These are phyloP conservation scores for Drosophila borborema DNA, from an alignment of 2,888 invertebrate species.

Conservation along the genomic window DNA sequence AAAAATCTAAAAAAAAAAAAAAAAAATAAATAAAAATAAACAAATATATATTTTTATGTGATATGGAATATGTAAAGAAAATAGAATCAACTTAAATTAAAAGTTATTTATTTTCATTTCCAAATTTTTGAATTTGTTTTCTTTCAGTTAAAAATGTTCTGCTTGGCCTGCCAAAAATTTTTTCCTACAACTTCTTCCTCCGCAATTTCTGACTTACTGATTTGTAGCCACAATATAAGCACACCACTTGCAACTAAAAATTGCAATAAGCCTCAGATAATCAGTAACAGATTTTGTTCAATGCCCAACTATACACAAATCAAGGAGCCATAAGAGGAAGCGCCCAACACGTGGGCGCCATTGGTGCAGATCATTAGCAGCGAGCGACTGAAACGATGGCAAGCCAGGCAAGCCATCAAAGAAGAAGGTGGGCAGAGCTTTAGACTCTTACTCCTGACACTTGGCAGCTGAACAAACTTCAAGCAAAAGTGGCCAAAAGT, in stretches of 20 bases:
- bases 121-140: background rate
- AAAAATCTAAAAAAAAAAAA: background rate
- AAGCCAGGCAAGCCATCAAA: conserved; percentile 40
- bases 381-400: conserved; percentile 57
- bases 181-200: no score
- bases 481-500: conserved; percentile 24
- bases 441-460: conserved; percentile 22
- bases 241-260: background rate
- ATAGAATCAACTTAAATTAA: no score
- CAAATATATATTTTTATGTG: no score
- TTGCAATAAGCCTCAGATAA: conserved; percentile 10
- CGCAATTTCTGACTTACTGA: no score
- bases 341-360: conserved; percentile 68
- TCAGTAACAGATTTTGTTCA: conserved; percentile 8
- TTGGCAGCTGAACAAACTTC: conserved; percentile 6
- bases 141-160: background rate
- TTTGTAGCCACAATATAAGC: background rate
- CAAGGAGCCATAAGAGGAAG: conserved; percentile 14
- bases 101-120: no score
- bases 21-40: no score
- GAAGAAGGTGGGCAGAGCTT: conserved; percentile 25
- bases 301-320: conserved; percentile 10
- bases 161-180: no score
- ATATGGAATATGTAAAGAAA: no score
- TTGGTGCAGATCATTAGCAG: conserved; percentile 76